Percentiles rank a stretch among this genome's conserved stretches.
Conservation (phyloP, 2,797 vertebrate species). For the Schizopygopsis malacanthus region DNA sequence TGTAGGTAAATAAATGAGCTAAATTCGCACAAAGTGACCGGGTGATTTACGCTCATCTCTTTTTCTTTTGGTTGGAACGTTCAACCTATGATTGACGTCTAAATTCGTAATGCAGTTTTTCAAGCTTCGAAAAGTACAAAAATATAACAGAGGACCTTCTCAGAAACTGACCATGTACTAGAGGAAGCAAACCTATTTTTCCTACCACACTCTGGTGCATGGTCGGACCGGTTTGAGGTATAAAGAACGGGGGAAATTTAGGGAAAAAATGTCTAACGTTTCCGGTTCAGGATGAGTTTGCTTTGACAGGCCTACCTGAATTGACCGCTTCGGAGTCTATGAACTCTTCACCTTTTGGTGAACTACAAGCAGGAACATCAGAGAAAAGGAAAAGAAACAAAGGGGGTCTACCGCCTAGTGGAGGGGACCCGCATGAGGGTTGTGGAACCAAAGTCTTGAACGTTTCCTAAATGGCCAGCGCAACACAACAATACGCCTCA, state of each 20-base stretch:
- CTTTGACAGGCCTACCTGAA: slow-evolving; percentile 46
- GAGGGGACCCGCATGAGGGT: slow-evolving; percentile 65
- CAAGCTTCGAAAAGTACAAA: neutral
- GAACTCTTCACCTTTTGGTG: slow-evolving; percentile 55
- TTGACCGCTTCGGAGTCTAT: slow-evolving; percentile 13
- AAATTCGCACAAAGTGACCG: slow-evolving; percentile 65
- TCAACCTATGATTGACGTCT: neutral
- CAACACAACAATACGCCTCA: slow-evolving; percentile 78
- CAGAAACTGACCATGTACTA: neutral
- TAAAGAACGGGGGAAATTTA: too few species aligned
- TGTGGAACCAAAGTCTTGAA: slow-evolving; percentile 64
- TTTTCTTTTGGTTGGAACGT: slow-evolving; percentile 12
- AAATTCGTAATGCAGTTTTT: neutral
- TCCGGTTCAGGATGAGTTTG: slow-evolving; percentile 5
- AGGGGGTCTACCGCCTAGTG: slow-evolving; percentile 51
- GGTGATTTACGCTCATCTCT: slow-evolving; percentile 47
- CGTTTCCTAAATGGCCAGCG: slow-evolving; percentile 62
- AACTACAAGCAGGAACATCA: slow-evolving; percentile 22
- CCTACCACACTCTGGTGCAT: neutral
- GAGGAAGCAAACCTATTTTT: neutral
- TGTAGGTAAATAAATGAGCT: slow-evolving; percentile 54
- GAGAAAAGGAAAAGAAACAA: neutral
- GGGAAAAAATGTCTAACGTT: neutral
- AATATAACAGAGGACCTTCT: neutral
- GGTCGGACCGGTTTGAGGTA: neutral